phyloP scores from a whole-genome alignment of 2,888 invertebrate species.

The Gastracanthus pulcherrimus region DNA sequence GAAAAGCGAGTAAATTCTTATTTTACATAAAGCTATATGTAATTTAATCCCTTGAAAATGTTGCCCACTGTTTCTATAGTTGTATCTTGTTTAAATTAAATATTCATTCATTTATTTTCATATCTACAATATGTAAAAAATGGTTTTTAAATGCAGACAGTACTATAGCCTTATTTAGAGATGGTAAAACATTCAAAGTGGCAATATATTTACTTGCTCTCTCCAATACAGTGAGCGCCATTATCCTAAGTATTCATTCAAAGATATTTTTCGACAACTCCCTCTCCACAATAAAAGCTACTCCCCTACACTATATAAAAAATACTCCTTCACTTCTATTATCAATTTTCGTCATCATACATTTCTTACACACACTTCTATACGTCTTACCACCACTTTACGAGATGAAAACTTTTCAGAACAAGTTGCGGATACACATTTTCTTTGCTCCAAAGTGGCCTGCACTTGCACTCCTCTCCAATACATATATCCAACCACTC shows the following conservation, averaged over 20 bases:
- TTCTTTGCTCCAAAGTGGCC: not conserved
- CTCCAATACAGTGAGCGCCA: no score
- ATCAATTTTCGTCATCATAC: not conserved
- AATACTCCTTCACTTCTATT: not conserved
- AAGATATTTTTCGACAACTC: not conserved
- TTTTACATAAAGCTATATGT: not conserved
- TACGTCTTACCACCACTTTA: not conserved
- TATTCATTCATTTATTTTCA: no score
- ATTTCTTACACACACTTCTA: not conserved
- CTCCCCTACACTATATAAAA: not conserved
- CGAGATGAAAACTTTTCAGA: not conserved
- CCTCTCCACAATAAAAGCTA: not conserved
- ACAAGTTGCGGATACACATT: not conserved
- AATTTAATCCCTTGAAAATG: no score
- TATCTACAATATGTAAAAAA: no score
- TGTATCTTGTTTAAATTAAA: no score
- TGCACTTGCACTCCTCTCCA: not conserved
- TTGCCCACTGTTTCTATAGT: no score
- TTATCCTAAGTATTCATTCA: no score
- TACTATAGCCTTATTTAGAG: no score
- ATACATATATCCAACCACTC: no score
- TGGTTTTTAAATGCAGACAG: no score
- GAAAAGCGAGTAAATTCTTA: not conserved
- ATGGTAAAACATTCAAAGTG: no score
- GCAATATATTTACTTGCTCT: no score